Conservation (phyloP, 2,113 vertebrate genomes). For the Nestor notabilis region DNA sequence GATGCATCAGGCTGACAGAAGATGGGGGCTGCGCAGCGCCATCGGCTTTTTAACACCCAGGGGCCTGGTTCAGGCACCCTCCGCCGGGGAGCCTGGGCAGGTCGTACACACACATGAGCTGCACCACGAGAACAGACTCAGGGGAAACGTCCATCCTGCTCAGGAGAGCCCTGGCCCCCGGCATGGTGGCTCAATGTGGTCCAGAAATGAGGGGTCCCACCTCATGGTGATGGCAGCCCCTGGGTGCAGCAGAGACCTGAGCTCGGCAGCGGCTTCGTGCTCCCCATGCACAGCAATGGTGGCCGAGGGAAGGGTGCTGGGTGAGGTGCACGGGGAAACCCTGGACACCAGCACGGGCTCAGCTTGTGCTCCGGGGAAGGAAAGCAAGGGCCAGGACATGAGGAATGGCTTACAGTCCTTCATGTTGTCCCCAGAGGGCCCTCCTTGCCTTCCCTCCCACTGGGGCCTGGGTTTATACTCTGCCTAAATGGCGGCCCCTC, state of each 20-base stretch:
- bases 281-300: rapidly evolving
- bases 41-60: neutral
- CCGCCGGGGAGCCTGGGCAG: neutral
- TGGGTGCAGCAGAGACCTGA: neutral
- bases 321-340: rapidly evolving
- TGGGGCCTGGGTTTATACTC: no score
- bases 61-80: neutral
- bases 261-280: neutral
- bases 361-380: neutral
- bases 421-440: neutral
- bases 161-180: rapidly evolving
- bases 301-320: neutral
- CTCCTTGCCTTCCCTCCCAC: neutral
- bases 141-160: neutral
- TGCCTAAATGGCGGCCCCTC: neutral
- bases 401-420: neutral
- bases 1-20: neutral
- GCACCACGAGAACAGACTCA: no score
- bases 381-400: neutral
- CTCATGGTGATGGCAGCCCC: rapidly evolving
- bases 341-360: rapidly evolving
- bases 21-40: rapidly evolving
- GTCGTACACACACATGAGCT: neutral
- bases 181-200: rapidly evolving
- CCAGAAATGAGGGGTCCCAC: neutral